Conservation (phyloP, 2,888 invertebrate species). For the Unio pictorum region DNA sequence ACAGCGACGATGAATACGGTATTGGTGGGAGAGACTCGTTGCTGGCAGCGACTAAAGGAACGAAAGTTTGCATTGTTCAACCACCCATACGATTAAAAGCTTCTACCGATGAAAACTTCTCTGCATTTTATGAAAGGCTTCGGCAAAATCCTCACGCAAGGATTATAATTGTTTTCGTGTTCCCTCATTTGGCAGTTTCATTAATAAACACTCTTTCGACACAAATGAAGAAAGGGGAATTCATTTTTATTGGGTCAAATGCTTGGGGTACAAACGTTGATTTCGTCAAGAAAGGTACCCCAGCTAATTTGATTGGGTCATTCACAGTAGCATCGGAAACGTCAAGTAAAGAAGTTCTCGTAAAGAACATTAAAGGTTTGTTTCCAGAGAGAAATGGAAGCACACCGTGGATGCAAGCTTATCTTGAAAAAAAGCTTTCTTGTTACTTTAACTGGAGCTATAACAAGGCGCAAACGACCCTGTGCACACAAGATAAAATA, state of each 20-base stretch:
- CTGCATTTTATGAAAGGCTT: no score
- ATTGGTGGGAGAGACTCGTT: no score
- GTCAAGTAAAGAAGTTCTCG: conserved; percentile 2
- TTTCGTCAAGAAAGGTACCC: background rate
- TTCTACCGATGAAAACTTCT: no score
- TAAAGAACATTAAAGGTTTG: conserved; percentile 2
- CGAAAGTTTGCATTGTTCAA: no score
- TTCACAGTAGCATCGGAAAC: conserved; percentile 10
- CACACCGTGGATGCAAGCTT: conserved; percentile 13
- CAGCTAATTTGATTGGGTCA: conserved; percentile 7
- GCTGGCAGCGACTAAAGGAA: no score
- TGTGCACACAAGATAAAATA: no score
- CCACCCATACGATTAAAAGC: no score
- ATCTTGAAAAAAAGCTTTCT: conserved; percentile 2
- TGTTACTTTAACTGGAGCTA: conserved; percentile 15
- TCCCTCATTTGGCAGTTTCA: conserved; percentile 2
- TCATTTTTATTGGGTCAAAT: conserved; percentile 22
- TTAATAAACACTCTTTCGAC: background rate
- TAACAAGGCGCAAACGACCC: background rate
- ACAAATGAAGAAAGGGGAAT: conserved; percentile 11
- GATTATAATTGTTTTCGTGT: conserved; percentile 2
- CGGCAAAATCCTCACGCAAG: no score
- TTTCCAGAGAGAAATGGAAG: background rate
- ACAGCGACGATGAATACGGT: no score
- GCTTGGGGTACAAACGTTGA: conserved; percentile 10